Evolutionary conservation across 2,888 invertebrate genomes (phyloP), one percentile per base, ranked within the genome.

Genomic region (Drosophila nigritarsus): DNA sequence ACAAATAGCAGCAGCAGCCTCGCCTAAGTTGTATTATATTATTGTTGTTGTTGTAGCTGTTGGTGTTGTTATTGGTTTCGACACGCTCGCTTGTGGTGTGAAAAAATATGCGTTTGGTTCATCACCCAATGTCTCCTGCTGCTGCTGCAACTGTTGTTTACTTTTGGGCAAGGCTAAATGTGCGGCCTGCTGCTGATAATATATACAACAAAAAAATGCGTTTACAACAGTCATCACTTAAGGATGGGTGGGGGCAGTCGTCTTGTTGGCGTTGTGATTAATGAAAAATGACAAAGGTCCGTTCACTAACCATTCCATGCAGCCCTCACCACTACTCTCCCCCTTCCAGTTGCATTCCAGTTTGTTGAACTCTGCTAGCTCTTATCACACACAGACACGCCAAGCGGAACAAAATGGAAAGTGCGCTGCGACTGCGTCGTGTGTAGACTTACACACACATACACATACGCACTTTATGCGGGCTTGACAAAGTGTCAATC

Each of bases 231-330:
- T 63, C 50, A 81, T 56, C 73, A 36, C 61, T 9, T 20, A 29
- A 53, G 30, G 27, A 30, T 15, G 29, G 29, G 40, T 18, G 15
- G n/a, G 9, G 20, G 13, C n/a, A 36, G 54, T 34, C 15, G 54
- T 50, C 60, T 73, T 64, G 62, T 74, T 81, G 45, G 62, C 34
- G 48, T 76, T 71, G 73, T 83, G 83, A 90, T 87, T 90, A 87
- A 90, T 87, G 87, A 69, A 80, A 45, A 89, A 87, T 87, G 87
- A 90, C 87, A 87, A 90, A 90, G 87, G 87, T 87, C 80, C 45
- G 55, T 48, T 63, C 42, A 29, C 45, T 61, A 29, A 15, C 18
- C 66, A 34, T 64, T 40, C n/a, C 29, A 29, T 29, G 11, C n/a
- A 15, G 45, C 15, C 15, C 45, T 20, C 20, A 24, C 45, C 24